phyloP scores from a whole-genome alignment of 2,888 invertebrate species.

The Ormyrus nitidulus region DNA sequence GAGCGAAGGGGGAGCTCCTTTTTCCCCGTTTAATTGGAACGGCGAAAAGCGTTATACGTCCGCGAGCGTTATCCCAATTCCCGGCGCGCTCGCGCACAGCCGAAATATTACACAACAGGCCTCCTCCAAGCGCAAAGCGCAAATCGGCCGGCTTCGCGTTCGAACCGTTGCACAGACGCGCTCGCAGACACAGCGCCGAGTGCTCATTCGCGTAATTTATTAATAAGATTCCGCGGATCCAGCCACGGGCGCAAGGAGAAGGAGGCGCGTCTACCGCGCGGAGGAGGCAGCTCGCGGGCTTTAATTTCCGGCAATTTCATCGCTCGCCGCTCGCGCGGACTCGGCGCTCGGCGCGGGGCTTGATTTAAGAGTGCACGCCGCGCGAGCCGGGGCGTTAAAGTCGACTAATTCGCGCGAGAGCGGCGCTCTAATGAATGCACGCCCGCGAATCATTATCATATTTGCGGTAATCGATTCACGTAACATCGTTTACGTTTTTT shows the following conservation, averaged over 20 bases:
- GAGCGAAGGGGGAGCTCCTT: background rate
- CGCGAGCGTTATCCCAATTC: background rate
- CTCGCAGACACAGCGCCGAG: background rate
- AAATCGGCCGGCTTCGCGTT: background rate
- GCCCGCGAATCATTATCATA: conserved; percentile 46
- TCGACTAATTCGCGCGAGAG: conserved; percentile 44
- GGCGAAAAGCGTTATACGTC: background rate
- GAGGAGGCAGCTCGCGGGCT: conserved; percentile 54
- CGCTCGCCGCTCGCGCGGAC: conserved; percentile 34
- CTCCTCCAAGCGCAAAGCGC: conserved; percentile 8
- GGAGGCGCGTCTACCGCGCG: background rate
- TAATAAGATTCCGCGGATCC: conserved; percentile 64
- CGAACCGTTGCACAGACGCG: too few species aligned
- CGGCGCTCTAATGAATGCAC: conserved; percentile 30
- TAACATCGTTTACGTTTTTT: conserved; percentile 50
- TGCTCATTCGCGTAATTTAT: conserved; percentile 62
- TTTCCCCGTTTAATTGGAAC: too few species aligned
- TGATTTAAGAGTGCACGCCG: conserved; percentile 36
- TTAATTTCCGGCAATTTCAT: conserved; percentile 62
- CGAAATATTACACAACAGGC: background rate
- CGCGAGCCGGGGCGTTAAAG: conserved; percentile 36
- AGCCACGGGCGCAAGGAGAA: conserved; percentile 41
- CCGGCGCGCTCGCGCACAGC: background rate
- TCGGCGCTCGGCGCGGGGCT: conserved; percentile 53
- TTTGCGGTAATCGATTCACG: conserved; percentile 50